These are phyloP conservation scores for Drosophila sordidapex DNA, from an alignment of 2,888 invertebrate genomes.

Conservation along the genomic window DNA sequence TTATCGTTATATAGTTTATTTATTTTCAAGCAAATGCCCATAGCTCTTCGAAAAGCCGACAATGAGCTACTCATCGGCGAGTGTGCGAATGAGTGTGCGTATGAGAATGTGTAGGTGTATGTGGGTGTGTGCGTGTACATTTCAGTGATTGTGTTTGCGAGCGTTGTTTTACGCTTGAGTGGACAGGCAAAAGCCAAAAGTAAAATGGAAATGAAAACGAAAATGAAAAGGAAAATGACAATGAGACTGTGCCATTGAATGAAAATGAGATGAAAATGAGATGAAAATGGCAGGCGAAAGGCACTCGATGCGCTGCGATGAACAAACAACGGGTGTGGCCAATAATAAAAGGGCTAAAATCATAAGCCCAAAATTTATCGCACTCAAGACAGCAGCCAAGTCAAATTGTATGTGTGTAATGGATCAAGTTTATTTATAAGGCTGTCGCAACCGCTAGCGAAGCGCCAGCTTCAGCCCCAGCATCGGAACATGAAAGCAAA, in stretches of 20 bases:
- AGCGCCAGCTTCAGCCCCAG: constrained; percentile 1
- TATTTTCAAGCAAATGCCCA: constrained; percentile 58
- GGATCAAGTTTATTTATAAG: constrained; percentile 80
- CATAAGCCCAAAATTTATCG: constrained; percentile 77
- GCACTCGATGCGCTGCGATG: constrained; percentile 9
- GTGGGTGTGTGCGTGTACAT: constrained; percentile 5
- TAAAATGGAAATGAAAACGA: constrained; percentile 60
- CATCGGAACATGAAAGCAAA: constrained; percentile 63
- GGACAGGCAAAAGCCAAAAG: constrained; percentile 60
- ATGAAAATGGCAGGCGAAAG: constrained; percentile 39
- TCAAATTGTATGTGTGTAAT: constrained; percentile 67
- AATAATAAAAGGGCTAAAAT: constrained; percentile 72
- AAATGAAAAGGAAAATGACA: constrained; percentile 31
- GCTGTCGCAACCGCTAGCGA: constrained; percentile 18
- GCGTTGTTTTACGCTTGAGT: constrained; percentile 70
- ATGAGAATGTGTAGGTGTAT: neutral
- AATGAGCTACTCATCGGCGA: constrained; percentile 27
- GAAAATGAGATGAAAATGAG: constrained; percentile 50
- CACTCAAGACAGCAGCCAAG: constrained; percentile 63
- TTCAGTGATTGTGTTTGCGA: constrained; percentile 47
- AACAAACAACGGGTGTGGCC: constrained; percentile 27
- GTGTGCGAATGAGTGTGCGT: neutral
- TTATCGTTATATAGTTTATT: constrained; percentile 73
- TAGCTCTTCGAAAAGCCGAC: constrained; percentile 49
- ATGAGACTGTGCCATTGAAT: constrained; percentile 26